Evolutionary conservation across 37 sponge, comb jelly and placozoan species (phyloP).

Genomic region (Oopsacas minuta): DNA sequence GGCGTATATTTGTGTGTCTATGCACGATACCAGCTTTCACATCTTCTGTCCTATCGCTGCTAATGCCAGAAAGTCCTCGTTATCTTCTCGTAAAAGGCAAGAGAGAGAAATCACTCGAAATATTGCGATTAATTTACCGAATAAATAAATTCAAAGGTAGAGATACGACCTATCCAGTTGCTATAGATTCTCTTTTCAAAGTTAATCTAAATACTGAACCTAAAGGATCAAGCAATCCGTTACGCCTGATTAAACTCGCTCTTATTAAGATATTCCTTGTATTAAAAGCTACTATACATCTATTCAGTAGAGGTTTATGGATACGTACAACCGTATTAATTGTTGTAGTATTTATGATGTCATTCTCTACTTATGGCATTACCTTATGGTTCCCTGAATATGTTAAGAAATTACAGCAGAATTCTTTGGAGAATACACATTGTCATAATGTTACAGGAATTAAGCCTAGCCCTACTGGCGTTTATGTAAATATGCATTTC

Average conservation of each 20-base stretch:
- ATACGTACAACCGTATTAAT: background rate
- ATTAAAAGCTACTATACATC: background rate
- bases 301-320: background rate
- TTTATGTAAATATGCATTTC: background rate
- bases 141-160: background rate
- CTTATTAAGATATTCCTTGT: background rate
- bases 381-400: conserved; percentile 90
- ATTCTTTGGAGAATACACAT: background rate
- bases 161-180: background rate
- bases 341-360: background rate
- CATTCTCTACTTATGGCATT: conserved; percentile 59
- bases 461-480: background rate
- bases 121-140: background rate
- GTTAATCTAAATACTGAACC: background rate
- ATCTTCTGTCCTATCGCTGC: conserved; percentile 36
- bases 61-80: conserved; percentile 62
- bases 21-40: conserved; percentile 56
- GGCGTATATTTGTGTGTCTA: conserved; percentile 60
- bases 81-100: conserved; percentile 29
- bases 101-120: background rate
- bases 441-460: background rate
- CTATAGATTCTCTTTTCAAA: background rate
- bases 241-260: background rate
- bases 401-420: conserved; percentile 31
- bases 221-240: background rate